Evolutionary conservation across 53 echinoderm and acorn worm species (phyloP), one percentile per base, ranked within the genome.

Genomic region (Paracentrotus lividus): DNA sequence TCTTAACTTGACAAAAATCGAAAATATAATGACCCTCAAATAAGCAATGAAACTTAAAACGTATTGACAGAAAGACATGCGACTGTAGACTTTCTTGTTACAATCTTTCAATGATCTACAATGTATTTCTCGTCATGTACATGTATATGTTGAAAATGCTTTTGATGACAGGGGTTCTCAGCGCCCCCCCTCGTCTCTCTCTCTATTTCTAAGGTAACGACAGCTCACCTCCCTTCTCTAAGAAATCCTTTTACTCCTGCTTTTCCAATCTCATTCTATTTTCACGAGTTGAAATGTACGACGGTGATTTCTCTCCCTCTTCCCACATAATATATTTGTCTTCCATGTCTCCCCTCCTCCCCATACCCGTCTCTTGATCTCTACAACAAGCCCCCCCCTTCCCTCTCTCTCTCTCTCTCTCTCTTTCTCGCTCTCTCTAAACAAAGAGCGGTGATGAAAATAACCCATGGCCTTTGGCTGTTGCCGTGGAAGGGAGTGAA

Each of bases 401-500:
- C n/a, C 33, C 42, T 1, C 1, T 42, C 18, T 45, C 18, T 31
- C 15, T 47, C 81, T 47, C 5, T 27, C 31, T 51, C 26, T 49
- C 23, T 2, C 6, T 27, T 51, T 20, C 52, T 7, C 16, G 26
- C 36, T 49, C 85, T 52, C 16, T 49, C 5, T 16, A 55, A 13
- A 57, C 57, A 57, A 57, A 57, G 20, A 20, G 57, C 4, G 9
- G 57, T 18, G 9, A 55, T 55, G 43, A 81, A 42, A 44, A 7
- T 43, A 42, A 55, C 88, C 85, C 23, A n/a, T 47, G 85, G 56
- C 57, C 12, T 23, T 88, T 31, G 45, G 42, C 23, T 90, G 67
- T 90, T 90, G 90, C 65, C 40, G 47, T 90, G 91, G 91, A 91
- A 91, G 49, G 76, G 13, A 3, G 76, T 34, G 76, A 49, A 53